Conservation (phyloP, 2,888 invertebrate genomes). For the Leptogaster cylindrica region DNA sequence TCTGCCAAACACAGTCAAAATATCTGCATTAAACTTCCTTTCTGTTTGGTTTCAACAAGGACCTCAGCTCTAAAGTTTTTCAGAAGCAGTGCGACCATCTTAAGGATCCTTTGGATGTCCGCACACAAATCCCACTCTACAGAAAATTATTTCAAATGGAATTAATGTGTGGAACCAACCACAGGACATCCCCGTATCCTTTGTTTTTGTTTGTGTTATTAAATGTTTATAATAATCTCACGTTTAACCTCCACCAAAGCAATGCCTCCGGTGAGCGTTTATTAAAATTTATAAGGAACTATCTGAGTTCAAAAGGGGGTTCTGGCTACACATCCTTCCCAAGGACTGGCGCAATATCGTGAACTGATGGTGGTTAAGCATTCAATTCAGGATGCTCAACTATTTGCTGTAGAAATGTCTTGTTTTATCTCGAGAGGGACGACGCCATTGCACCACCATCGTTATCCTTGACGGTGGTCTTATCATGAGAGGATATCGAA, state of each 20-base stretch:
- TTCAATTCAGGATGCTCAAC: constrained; percentile 38
- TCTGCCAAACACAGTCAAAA: constrained; percentile 43
- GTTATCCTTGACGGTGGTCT: constrained; percentile 18
- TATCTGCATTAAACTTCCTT: too few relatives aligned
- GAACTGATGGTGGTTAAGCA: constrained; percentile 22
- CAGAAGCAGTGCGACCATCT: too few relatives aligned
- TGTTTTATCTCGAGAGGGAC: constrained; percentile 37
- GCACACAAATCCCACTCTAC: too few relatives aligned
- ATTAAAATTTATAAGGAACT: constrained; percentile 4
- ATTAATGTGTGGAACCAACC: too few relatives aligned
- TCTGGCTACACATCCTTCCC: not conserved
- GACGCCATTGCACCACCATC: constrained; percentile 4
- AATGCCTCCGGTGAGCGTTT: not conserved
- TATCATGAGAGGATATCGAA: constrained; percentile 25
- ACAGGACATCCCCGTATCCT: too few relatives aligned
- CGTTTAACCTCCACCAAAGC: constrained; percentile 1
- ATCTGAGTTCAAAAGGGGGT: not conserved
- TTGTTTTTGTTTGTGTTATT: too few relatives aligned
- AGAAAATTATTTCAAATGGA: too few relatives aligned
- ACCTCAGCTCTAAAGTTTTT: too few relatives aligned
- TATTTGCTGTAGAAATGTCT: constrained; percentile 28
- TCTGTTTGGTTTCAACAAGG: too few relatives aligned
- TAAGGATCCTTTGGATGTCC: too few relatives aligned
- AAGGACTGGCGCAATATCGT: constrained; percentile 10
- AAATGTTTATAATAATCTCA: constrained; percentile 26